phyloP scores from a whole-genome alignment of 2,797 vertebrate species.

The Clarias platycephalus region DNA sequence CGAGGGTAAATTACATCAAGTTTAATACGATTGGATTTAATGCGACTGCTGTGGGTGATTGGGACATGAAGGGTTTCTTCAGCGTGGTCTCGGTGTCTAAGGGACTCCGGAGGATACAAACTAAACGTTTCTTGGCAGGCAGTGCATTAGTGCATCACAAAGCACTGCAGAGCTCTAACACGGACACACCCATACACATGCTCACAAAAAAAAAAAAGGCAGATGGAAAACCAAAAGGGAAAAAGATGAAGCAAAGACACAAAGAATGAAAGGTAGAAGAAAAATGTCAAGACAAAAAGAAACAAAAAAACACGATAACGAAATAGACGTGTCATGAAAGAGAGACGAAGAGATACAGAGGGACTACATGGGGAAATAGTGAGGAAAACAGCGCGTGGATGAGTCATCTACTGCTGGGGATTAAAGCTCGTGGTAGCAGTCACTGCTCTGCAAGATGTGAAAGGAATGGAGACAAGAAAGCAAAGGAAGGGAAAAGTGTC shows the following conservation, averaged over 20 bases:
- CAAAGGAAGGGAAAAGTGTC: background rate
- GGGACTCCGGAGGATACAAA: constrained; percentile 1
- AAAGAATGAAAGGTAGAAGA: background rate
- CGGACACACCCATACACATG: constrained; percentile 4
- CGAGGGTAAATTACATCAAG: background rate
- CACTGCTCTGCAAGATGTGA: constrained; percentile 50
- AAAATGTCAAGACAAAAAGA: background rate
- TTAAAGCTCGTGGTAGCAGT: constrained; percentile 61
- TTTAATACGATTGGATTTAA: constrained; percentile 9
- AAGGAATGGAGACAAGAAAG: background rate
- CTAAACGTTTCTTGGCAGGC: constrained; percentile 19
- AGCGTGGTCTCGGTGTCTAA: background rate
- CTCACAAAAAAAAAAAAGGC: constrained; percentile 15
- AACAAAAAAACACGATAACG: background rate
- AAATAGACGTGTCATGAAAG: background rate
- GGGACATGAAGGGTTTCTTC: constrained; percentile 3
- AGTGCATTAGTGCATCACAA: constrained; percentile 15
- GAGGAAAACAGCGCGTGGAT: constrained; percentile 63
- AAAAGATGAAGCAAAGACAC: constrained; percentile 50
- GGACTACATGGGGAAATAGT: background rate
- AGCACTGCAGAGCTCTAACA: constrained; percentile 17
- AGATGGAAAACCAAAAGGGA: constrained; percentile 26
- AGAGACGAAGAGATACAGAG: background rate
- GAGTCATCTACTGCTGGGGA: constrained; percentile 72
- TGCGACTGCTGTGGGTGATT: background rate